These are phyloP conservation scores for Epistrophe eligans DNA, from an alignment of 2,888 invertebrate species.

Conservation along the genomic window DNA sequence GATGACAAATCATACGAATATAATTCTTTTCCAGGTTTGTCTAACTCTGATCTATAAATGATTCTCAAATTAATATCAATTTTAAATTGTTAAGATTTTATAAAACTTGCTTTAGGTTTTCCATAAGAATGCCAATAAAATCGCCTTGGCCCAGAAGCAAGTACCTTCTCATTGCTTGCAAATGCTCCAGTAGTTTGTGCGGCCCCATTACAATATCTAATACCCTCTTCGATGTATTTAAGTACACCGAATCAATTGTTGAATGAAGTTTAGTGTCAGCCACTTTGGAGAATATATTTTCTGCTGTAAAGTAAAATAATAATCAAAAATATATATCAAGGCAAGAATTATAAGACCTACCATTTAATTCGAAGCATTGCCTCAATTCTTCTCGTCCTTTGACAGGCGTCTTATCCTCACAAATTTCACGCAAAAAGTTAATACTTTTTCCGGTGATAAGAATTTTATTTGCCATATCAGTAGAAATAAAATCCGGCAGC, in stretches of 20 bases:
- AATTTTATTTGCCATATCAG: conserved; percentile 92
- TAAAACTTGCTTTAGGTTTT: conserved; percentile 90
- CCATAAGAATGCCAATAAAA: conserved; percentile 96
- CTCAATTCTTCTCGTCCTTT: conserved; percentile 86
- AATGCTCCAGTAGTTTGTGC: conserved; percentile 95
- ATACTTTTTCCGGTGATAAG: conserved; percentile 97
- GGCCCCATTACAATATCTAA: conserved; percentile 93
- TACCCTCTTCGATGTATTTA: conserved; percentile 93
- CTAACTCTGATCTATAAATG: conserved; percentile 90
- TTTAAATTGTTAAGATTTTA: background rate
- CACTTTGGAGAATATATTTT: conserved; percentile 85
- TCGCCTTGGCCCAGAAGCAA: conserved; percentile 97
- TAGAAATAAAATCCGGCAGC: conserved; percentile 95
- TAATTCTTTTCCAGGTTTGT: conserved; percentile 93
- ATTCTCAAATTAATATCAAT: background rate
- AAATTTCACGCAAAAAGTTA: conserved; percentile 96
- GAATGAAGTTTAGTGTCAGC: conserved; percentile 90
- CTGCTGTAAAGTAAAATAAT: conserved; percentile 76
- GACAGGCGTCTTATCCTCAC: conserved; percentile 91
- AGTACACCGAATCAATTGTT: conserved; percentile 93
- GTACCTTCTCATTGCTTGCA: conserved; percentile 95
- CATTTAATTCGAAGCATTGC: conserved; percentile 85
- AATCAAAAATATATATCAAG: background rate
- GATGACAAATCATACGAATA: conserved; percentile 95
- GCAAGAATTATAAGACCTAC: conserved; percentile 77